These are phyloP conservation scores for Bujurquina vittata DNA, from an alignment of 2,113 vertebrate genomes.

Conservation along the genomic window DNA sequence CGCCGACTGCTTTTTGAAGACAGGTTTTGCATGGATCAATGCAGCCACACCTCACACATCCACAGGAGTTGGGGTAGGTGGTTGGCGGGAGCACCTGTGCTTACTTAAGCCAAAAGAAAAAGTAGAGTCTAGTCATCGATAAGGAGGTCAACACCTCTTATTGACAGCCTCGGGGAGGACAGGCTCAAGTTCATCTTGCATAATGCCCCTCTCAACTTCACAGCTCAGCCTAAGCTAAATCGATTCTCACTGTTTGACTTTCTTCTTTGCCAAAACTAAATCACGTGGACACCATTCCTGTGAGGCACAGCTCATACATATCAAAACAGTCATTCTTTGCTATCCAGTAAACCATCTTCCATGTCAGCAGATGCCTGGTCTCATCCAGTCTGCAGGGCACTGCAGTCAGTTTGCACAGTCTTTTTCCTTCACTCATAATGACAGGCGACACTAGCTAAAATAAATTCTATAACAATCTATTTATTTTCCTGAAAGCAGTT, in stretches of 20 bases:
- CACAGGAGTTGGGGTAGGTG: neutral
- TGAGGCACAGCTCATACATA: conserved; percentile 18
- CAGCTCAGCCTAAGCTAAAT: conserved; percentile 45
- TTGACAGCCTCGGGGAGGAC: conserved; percentile 35
- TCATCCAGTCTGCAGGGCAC: conserved; percentile 24
- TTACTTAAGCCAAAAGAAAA: conserved; percentile 54
- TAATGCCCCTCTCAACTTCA: conserved; percentile 58
- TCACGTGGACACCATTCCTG: neutral
- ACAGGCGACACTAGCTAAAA: neutral
- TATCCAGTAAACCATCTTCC: conserved; percentile 31
- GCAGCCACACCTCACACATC: conserved; percentile 42
- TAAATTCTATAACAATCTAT: neutral
- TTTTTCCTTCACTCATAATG: too few species aligned
- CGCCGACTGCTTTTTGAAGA: conserved; percentile 36
- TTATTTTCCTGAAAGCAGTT: neutral
- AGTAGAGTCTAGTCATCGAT: conserved; percentile 64
- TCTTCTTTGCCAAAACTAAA: conserved; percentile 36
- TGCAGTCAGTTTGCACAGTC: neutral
- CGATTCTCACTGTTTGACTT: conserved; percentile 45
- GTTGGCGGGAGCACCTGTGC: conserved; percentile 41
- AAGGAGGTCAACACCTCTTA: conserved; percentile 52
- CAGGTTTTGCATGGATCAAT: conserved; percentile 64
- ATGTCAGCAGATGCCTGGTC: conserved; percentile 41
- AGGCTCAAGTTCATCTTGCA: conserved; percentile 64
- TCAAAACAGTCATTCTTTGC: conserved; percentile 34